Base-by-base conservation (phyloP, 2,113 vertebrate species). In the Psilopsiagon aurifrons region DNA sequence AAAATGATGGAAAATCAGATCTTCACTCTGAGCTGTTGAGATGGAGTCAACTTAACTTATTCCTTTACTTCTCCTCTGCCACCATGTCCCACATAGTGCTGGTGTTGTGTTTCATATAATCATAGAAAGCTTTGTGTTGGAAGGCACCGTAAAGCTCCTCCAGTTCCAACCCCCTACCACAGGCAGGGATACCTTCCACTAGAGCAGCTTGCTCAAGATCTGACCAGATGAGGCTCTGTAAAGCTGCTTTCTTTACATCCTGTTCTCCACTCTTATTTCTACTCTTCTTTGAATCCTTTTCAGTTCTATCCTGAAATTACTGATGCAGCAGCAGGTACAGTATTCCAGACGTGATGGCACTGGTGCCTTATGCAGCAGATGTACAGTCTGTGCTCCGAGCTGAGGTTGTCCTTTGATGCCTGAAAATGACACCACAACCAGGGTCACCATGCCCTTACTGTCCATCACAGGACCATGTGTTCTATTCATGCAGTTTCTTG, bases 391-490 rank as follows among this genome's bases (percentile, higher is more conserved):
- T 66, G 57, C 59, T 59, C 8, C 59, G 8, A 17, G 24, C 12
- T 35, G 37, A 60, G 29, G 2, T 33, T n/a, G 9, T 74, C 44
- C 37, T 29, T 55, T 25, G n/a, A 20, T 68, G 68, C 46, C 24
- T 4, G 29, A 47, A 19, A 27, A 24, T 47, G 46, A 17, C 4
- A 0, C 24, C 35, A 4, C 1, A 17, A 14, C 43, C 3, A 1
- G 24, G 20, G 20, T 81, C 68, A 13, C 79, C 5, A 1, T 14
- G 23, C 29, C 47, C 20, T 62, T 28, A 2, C 33, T 24, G 0
- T 31, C 7, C 17, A 3, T 73, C 28, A 7, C 37, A 25, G n/a
- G 18, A n/a, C 28, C 1, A 2, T 0, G 13, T n/a, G 19, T 22
- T 29, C 29, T 20, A 2, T 47, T 60, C 31, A 13, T 35, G 39